Conservation (phyloP, 2,888 invertebrate species). For the Rhagonycha fulva region DNA sequence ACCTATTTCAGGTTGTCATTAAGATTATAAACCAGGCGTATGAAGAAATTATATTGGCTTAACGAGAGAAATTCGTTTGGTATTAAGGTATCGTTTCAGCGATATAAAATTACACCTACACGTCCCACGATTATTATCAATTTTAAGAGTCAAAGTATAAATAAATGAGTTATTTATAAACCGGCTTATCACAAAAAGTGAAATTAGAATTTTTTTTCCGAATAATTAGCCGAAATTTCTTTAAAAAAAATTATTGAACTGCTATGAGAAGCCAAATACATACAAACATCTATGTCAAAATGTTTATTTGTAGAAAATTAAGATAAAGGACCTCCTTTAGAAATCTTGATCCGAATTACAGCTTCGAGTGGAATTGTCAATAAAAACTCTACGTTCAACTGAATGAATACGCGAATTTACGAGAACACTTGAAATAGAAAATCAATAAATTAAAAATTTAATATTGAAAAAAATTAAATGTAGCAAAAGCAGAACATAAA, state of each 20-base stretch:
- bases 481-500: constrained; percentile 1
- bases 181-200: not conserved
- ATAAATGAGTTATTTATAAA: not conserved
- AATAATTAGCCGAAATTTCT: not conserved
- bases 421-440: not conserved
- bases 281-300: not conserved
- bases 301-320: not conserved
- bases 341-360: not conserved
- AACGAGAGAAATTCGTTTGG: constrained; percentile 8
- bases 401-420: constrained; percentile 3
- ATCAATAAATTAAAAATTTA: constrained; percentile 1
- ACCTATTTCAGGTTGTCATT: constrained; percentile 12
- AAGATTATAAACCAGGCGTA: constrained; percentile 16
- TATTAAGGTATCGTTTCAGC: not conserved
- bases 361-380: not conserved
- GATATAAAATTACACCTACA: not conserved
- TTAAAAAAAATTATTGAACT: not conserved
- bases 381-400: not conserved
- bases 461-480: not conserved
- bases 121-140: not conserved
- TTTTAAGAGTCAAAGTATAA: not conserved
- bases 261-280: not conserved
- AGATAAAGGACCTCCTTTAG: not conserved
- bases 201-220: not conserved
- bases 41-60: constrained; percentile 6